Base-by-base conservation (phyloP, 2,797 vertebrate genomes). In the Diceros bicornis region DNA sequence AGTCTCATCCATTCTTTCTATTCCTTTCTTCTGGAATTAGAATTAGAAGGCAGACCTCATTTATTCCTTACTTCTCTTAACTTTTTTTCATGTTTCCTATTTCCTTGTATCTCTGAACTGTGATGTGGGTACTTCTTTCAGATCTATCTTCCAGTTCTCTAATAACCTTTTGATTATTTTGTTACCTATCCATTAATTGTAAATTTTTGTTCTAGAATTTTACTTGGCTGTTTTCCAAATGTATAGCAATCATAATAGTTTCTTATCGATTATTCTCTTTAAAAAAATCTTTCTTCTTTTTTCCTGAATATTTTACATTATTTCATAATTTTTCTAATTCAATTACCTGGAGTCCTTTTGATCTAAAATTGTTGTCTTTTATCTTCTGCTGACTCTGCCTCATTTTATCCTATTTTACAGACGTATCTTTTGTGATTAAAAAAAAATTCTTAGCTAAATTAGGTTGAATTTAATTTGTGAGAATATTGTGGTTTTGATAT, bases 121-220 rank as follows among this genome's bases (percentile, higher is more conserved):
- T 41, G 18, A 55, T 44, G 20, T 32, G 9, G 25, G 1, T 29
- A 50, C 2, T 41, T 91, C n/a, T 25, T 71, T 86, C 71, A 50
- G 21, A 27, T 89, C 2, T 68, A 1, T 57, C 9, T 83, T 88
- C 20, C 27, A 87, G 25, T 87, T 89, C 27, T 86, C 17, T 91
- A 47, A 84, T 44, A 93, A 71, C 0, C 6, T 79, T 84, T 86
- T 64, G 41, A 18, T 3, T 72, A 0, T 25, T 87, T 50, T 93
- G 5, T 84, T 83, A 69, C 23, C 12, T 91, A 62, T 5, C 0
- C 18, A 52, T 50, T 68, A 37, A 62, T 41, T 83, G 12, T 34
- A 90, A 27, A 44, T 62, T 64, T 87, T 88, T 55, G 37, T 37
- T 78, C 17, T 83, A 87, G 17, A 94, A 82, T 72, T 83, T 75